phyloP scores from a whole-genome alignment of 2,797 vertebrate genomes.

The Myotis myotis region DNA sequence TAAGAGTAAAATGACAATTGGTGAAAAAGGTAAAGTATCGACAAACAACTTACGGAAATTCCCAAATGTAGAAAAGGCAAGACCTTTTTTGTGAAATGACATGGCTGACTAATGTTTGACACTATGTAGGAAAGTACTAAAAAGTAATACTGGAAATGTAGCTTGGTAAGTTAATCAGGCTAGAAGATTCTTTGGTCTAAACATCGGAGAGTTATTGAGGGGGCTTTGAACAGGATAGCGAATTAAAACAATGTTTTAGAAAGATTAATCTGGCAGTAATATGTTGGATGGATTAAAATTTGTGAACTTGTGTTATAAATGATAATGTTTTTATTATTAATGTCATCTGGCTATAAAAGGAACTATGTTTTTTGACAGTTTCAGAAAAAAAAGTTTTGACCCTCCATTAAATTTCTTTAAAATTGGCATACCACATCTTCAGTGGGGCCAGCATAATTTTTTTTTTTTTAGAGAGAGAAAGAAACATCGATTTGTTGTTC shows the following conservation, averaged over 20 bases:
- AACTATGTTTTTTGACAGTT: constrained; percentile 29
- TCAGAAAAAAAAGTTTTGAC: constrained; percentile 39
- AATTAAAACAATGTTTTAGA: background rate
- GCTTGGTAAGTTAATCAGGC: background rate
- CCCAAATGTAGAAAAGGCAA: background rate
- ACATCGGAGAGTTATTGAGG: background rate
- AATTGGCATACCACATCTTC: background rate
- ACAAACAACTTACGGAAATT: background rate
- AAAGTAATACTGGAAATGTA: background rate
- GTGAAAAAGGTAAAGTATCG: background rate
- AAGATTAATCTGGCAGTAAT: background rate
- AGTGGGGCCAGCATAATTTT: background rate
- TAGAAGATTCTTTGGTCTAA: background rate
- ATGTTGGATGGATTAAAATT: background rate
- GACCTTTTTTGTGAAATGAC: background rate
- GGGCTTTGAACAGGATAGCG: background rate
- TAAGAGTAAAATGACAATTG: background rate
- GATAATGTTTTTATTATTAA: background rate
- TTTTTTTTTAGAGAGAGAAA: background rate
- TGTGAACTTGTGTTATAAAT: background rate
- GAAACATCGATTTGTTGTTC: background rate
- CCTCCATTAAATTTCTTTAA: constrained; percentile 40
- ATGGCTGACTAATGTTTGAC: background rate
- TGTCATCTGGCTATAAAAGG: background rate
- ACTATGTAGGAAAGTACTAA: background rate